A percentile compares a stretch with the other conserved stretches of the same genome.
Evolutionary conservation across 1,140 invertebrate genomes (phyloP).

Genomic region (Meloidogyne chitwoodi): DNA sequence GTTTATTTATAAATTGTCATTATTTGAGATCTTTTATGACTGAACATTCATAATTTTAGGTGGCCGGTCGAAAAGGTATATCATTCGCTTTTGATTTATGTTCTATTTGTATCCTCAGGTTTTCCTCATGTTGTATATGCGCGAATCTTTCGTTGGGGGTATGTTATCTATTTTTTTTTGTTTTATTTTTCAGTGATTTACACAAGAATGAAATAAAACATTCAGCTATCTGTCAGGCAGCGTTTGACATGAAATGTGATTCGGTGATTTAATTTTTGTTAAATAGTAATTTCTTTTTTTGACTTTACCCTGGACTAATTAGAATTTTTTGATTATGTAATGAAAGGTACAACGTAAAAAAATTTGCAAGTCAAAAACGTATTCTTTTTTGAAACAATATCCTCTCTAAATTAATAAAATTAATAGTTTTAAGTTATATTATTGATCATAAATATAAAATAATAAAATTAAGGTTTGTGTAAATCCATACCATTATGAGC

Average conservation of each 20-base stretch:
- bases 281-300: too few relatives aligned
- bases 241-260: slow-evolving; percentile 66
- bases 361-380: too few relatives aligned
- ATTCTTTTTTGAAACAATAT: too few relatives aligned
- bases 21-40: too few relatives aligned
- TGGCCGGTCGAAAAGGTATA: slow-evolving; percentile 33
- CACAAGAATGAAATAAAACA: slow-evolving; percentile 98
- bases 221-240: slow-evolving; percentile 86
- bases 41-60: slow-evolving; percentile 22
- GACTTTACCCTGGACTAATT: too few relatives aligned
- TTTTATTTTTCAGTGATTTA: slow-evolving; percentile 77
- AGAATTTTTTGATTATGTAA: too few relatives aligned
- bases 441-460: too few relatives aligned
- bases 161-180: neutral
- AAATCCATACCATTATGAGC: slow-evolving; percentile 97
- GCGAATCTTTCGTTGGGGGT: slow-evolving; percentile 85
- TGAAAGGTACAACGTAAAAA: too few relatives aligned
- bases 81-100: neutral
- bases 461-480: slow-evolving; percentile 69
- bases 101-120: neutral
- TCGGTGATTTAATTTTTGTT: slow-evolving; percentile 61
- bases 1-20: too few relatives aligned
- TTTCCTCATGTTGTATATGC: slow-evolving; percentile 98
- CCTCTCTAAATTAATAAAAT: too few relatives aligned
- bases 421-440: too few relatives aligned